phyloP scores from a whole-genome alignment of 2,113 vertebrate genomes.

The Syngnathus floridae region DNA sequence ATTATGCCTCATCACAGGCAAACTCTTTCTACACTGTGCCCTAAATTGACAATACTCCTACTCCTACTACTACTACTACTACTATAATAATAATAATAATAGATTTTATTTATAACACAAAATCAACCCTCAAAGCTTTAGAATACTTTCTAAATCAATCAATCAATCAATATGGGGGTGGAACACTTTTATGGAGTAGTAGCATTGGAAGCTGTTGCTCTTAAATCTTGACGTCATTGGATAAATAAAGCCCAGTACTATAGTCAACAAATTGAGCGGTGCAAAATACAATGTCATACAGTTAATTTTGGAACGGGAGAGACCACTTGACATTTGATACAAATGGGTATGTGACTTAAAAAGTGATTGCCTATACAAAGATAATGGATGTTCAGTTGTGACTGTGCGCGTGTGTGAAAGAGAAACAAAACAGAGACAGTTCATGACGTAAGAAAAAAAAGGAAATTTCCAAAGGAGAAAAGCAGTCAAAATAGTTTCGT shows the following conservation, averaged over 20 bases:
- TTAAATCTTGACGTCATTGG: background rate
- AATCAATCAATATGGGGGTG: too few relatives aligned
- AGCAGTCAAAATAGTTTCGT: background rate
- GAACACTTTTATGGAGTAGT: background rate
- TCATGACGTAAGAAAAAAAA: constrained; percentile 28
- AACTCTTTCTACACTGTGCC: too few relatives aligned
- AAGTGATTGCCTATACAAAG: too few relatives aligned
- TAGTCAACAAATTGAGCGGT: background rate
- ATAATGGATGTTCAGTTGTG: background rate
- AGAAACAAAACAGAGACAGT: background rate
- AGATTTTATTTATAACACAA: too few relatives aligned
- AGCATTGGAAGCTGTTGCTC: background rate
- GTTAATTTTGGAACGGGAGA: background rate
- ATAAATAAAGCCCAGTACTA: too few relatives aligned
- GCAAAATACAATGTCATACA: background rate
- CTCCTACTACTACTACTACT: too few relatives aligned
- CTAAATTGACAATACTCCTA: too few relatives aligned
- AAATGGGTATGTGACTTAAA: background rate
- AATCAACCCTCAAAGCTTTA: too few relatives aligned
- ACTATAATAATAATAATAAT: too few relatives aligned
- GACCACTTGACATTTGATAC: background rate
- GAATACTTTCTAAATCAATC: too few relatives aligned
- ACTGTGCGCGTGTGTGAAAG: background rate
- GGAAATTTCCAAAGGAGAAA: constrained; percentile 35
- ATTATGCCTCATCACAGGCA: background rate